Base-by-base conservation (phyloP, 1,140 invertebrate species). In the Cyrtorhinus lividipennis region DNA sequence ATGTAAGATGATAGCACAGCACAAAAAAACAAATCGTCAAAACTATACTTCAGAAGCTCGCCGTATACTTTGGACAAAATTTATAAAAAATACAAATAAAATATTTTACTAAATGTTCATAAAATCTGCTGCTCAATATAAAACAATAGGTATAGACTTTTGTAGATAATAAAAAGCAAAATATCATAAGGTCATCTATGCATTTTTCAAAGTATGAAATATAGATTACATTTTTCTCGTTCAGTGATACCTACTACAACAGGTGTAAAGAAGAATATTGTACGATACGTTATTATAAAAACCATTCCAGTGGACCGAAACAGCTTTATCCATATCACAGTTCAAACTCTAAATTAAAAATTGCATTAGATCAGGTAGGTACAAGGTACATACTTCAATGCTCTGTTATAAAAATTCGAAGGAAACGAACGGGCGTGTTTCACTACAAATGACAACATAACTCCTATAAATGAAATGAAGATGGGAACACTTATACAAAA, bases 111-210 rank as follows among this genome's bases (percentile, higher is more conserved):
- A 53, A 8, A 53, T 13, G 5, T 53, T 20, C 5, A 53, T 12
- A 53, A 53, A 53, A 53, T 53, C 18, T 53, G 20, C 20, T 20
- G 18, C 8, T 10, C 20, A 53, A 53, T 53, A 15, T 13, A 53
- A 53, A 53, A 53, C 48, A 53, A 53, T 15, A n/a, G n/a, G n/a
- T n/a, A 53, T 53, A 53, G 48, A 53, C 48, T 53, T 53, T 53
- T 53, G 10, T 53, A 53, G 20, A 53, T 8, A 20, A 20, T 53
- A 53, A 53, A 53, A 53, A 53, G 48, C 48, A 53, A 5, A 53
- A 53, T 53, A 8, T 53, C 20, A 10, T 20, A 22, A 53, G 48
- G 10, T 53, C 10, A 10, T 53, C 30, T 38, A 38, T 38, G 30
- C 30, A 38, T 38, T 38, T 15, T 38, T 8, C 30, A 38, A 38